phyloP scores from a whole-genome alignment of 1,140 invertebrate species.

The Anastatus disparis region DNA sequence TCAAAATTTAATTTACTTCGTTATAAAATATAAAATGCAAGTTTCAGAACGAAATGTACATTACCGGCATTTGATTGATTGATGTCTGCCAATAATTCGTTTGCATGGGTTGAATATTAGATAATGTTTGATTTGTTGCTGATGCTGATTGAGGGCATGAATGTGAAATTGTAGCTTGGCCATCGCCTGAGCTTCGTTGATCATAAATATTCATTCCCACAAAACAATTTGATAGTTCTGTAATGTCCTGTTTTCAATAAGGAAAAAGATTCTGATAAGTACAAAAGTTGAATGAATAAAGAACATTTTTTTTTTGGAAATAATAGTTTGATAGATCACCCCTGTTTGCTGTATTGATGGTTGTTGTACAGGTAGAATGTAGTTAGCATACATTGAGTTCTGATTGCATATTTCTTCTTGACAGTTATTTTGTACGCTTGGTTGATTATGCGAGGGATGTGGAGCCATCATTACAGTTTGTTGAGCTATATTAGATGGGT shows the following conservation, averaged over 20 bases:
- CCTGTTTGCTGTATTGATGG: conserved; percentile 52
- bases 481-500: conserved; percentile 50
- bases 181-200: conserved; percentile 55
- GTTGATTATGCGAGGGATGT: conserved; percentile 52
- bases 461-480: conserved; percentile 59
- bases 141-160: conserved; percentile 55
- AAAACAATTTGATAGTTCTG: conserved; percentile 62
- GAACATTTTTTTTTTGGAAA: no score
- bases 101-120: conserved; percentile 53
- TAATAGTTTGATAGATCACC: no score
- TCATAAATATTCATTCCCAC: conserved; percentile 64
- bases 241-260: conserved; percentile 50
- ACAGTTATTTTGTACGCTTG: conserved; percentile 47
- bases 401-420: conserved; percentile 59
- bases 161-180: conserved; percentile 54
- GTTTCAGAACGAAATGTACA: background rate
- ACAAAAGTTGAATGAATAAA: background rate
- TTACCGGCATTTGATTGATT: conserved; percentile 58
- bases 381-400: conserved; percentile 60
- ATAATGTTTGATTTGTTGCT: conserved; percentile 49
- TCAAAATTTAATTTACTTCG: no score
- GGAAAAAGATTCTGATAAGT: background rate
- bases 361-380: conserved; percentile 59
- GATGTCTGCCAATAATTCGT: conserved; percentile 63
- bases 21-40: no score